Evolutionary conservation across 2,888 invertebrate genomes (phyloP).

Genomic region (Phymatocera aterrima): DNA sequence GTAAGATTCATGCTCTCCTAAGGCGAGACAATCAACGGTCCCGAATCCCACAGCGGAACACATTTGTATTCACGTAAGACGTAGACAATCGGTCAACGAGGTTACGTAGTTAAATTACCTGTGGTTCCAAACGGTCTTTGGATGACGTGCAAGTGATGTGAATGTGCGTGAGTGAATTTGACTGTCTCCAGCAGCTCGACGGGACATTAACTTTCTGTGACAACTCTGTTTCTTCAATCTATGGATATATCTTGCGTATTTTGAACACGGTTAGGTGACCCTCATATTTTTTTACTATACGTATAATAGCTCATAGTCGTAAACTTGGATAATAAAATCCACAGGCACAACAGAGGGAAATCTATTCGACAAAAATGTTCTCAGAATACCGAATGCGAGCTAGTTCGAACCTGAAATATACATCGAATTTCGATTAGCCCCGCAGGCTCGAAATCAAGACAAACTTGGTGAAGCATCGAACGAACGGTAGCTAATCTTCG

Average conservation of each 20-base stretch:
- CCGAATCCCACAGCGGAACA: neutral
- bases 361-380: neutral
- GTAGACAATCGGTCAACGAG: neutral
- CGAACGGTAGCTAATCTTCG: neutral
- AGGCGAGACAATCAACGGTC: conserved; percentile 14
- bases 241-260: neutral
- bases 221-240: neutral
- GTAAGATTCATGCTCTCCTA: neutral
- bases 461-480: neutral
- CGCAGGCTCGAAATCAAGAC: neutral
- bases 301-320: too few species aligned
- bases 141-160: neutral
- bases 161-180: conserved; percentile 15
- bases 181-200: neutral
- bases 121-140: neutral
- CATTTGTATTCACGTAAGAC: conserved; percentile 18
- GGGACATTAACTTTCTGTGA: neutral
- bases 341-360: too few species aligned
- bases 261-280: too few species aligned
- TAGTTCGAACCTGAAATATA: neutral
- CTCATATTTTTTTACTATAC: too few species aligned
- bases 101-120: neutral
- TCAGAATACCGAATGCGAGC: too few species aligned
- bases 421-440: neutral
- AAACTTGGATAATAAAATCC: too few species aligned